phyloP scores from a whole-genome alignment of 2,113 vertebrate genomes.

The Smithornis capensis region DNA sequence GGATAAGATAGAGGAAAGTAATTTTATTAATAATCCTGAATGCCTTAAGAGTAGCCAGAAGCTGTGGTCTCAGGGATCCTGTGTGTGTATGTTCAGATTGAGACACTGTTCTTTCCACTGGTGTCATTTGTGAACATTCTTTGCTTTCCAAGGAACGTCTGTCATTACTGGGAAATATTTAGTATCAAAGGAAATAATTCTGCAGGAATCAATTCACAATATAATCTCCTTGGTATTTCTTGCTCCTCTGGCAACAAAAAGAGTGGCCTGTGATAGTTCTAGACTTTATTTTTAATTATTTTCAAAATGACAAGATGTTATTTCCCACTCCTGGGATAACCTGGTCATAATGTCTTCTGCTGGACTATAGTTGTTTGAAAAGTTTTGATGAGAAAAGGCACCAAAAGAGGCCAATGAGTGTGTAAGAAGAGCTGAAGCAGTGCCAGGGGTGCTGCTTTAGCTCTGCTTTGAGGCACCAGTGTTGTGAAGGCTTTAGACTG shows the following conservation, averaged over 20 bases:
- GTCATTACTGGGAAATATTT: not conserved
- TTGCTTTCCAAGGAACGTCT: not conserved
- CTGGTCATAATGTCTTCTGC: not conserved
- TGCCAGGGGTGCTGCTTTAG: too few relatives aligned
- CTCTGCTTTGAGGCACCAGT: rapidly evolving
- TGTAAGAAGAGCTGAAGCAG: not conserved
- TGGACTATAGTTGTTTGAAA: not conserved
- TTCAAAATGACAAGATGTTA: not conserved
- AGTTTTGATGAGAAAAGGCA: not conserved
- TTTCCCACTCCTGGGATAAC: not conserved
- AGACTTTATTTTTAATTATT: not conserved
- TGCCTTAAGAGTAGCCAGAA: not conserved
- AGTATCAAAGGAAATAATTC: not conserved
- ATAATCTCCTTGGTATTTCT: too few relatives aligned
- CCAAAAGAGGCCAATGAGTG: not conserved
- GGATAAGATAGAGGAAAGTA: not conserved
- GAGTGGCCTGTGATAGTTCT: not conserved
- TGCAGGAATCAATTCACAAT: not conserved
- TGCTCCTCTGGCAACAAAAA: not conserved
- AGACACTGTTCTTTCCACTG: not conserved
- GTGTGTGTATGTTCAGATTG: not conserved
- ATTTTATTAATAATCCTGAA: not conserved
- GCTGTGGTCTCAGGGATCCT: not conserved
- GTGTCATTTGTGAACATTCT: not conserved
- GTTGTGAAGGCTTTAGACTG: not conserved